Base-by-base conservation (phyloP, 2,888 invertebrate genomes). In the Drosophila pseudotakahashii region DNA sequence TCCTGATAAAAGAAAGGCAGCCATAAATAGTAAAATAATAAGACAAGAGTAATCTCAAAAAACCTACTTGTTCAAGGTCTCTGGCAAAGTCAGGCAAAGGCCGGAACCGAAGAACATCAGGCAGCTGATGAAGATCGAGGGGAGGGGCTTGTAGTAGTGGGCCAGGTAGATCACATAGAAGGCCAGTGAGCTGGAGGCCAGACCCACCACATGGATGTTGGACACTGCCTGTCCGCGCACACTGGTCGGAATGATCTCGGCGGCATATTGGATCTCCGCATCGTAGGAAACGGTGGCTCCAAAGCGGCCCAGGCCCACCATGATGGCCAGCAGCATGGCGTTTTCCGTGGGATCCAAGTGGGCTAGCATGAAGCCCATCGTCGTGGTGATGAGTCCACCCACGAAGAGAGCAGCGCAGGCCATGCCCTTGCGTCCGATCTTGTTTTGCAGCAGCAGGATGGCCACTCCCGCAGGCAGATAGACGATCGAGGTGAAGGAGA, bases 221-320 rank as follows among this genome's bases (percentile, higher is more conserved):
- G 94, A 93, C 4, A 94, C 93, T 19, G 94, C 94, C 77, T 94
- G 94, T 0, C 94, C 94, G 19, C 94, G 89, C 0, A 94, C 93
- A 52, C 93, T 93, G 2, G 94, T 94, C 10, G 94, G 94, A 45
- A 94, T 93, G 30, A 95, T 90, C 89, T 95, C 94, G 0, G 94
- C 94, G 2, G 94, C 94, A 78, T 94, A 95, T 86, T 94, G 94
- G 14, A 94, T 93, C 23, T 94, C 94, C 5, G 94, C 94, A 89
- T 94, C 94, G 81, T 94, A 94, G 10, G 94, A 93, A 1, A 94
- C 92, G 13, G 93, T 94, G 14, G 94, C 93, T 9, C 93, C 93
- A 55, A 94, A 92, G 16, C 94, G 92, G 2, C 94, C 93, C 60
- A 94, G 81, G 26, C 93, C 91, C 4, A 93, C 92, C 81, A 94